Evolutionary conservation across 2,888 invertebrate genomes (phyloP).

Genomic region (Cremastinae sp.): DNA sequence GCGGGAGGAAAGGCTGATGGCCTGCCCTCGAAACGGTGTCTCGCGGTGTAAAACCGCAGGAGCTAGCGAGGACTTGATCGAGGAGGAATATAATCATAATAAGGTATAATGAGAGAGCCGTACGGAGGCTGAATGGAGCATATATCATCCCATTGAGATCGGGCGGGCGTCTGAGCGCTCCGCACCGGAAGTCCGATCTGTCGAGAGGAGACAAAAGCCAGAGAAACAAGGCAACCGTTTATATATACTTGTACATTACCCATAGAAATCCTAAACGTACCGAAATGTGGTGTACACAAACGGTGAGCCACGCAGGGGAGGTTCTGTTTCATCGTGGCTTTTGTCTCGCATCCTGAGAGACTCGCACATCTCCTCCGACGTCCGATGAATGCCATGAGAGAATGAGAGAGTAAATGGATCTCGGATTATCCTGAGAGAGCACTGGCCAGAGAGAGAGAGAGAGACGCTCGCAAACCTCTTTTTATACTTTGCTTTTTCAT

Average conservation of each 20-base stretch:
- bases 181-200: conserved; percentile 80
- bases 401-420: conserved; percentile 75
- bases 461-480: conserved; percentile 68
- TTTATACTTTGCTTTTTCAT: conserved; percentile 50
- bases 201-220: conserved; percentile 77
- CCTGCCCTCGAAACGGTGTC: conserved; percentile 36
- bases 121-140: conserved; percentile 72
- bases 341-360: conserved; percentile 80
- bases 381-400: conserved; percentile 73
- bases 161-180: conserved; percentile 70
- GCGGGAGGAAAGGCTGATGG: conserved; percentile 35
- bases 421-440: conserved; percentile 78
- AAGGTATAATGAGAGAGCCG: not conserved
- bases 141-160: conserved; percentile 78
- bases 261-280: conserved; percentile 32
- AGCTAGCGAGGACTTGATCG: conserved; percentile 77
- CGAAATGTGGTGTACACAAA: conserved; percentile 31
- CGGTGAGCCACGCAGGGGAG: conserved; percentile 64
- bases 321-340: conserved; percentile 79
- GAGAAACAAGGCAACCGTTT: conserved; percentile 70
- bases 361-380: conserved; percentile 26
- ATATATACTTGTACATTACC: conserved; percentile 31
- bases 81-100: conserved; percentile 46
- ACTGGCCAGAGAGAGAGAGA: conserved; percentile 73
- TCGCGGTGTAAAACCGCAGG: conserved; percentile 68